Percentiles rank a stretch among this genome's conserved stretches.
These are phyloP conservation scores for Latrodectus geometricus DNA, from an alignment of 1,140 invertebrate genomes.

Conservation along the genomic window DNA sequence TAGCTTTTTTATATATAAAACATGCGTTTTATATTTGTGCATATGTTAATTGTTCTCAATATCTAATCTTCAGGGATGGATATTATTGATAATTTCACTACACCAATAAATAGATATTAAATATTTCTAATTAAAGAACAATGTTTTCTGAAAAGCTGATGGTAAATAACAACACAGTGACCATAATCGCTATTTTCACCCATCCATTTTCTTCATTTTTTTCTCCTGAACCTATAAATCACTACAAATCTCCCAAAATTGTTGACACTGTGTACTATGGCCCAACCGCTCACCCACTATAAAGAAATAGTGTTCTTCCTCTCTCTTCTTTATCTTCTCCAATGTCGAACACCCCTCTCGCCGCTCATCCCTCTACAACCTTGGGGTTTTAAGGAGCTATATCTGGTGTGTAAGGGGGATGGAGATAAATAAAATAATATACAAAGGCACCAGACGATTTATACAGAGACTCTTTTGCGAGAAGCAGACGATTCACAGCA, in stretches of 20 bases:
- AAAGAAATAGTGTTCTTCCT: conserved; percentile 8
- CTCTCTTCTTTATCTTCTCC: neutral
- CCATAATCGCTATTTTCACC: neutral
- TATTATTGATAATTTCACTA: too few relatives aligned
- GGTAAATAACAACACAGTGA: neutral
- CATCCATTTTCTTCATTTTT: neutral
- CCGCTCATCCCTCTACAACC: neutral
- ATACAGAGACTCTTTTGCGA: conserved; percentile 48
- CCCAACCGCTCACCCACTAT: conserved; percentile 8
- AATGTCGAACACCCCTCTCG: neutral
- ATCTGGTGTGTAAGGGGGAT: conserved; percentile 18
- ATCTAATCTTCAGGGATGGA: too few relatives aligned
- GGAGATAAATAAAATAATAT: conserved; percentile 58
- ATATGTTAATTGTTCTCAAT: too few relatives aligned
- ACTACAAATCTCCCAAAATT: conserved; percentile 50
- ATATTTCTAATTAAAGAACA: too few relatives aligned
- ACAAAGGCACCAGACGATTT: conserved; percentile 54
- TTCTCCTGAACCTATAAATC: conserved; percentile 34
- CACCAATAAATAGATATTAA: too few relatives aligned
- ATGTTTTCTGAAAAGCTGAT: too few relatives aligned
- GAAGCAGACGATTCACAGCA: conserved; percentile 46
- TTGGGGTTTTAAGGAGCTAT: conserved; percentile 50
- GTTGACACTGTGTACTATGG: conserved; percentile 47
- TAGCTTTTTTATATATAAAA: too few relatives aligned
- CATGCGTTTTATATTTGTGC: too few relatives aligned